Conservation (phyloP, 2,888 invertebrate genomes). For the Epinotia brunnichana region DNA sequence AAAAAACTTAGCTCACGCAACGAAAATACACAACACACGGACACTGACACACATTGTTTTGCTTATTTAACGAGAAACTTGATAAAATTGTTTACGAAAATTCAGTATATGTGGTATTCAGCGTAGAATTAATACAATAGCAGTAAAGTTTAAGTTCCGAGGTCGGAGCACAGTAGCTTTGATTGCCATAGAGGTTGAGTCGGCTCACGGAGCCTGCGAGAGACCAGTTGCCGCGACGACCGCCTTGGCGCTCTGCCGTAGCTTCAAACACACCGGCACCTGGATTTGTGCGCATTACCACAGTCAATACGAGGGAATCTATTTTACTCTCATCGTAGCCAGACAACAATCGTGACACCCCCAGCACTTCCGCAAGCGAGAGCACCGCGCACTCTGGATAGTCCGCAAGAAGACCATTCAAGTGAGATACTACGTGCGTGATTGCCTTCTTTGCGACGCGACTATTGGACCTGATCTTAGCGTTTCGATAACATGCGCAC, state of each 20-base stretch:
- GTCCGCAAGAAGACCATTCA: neutral
- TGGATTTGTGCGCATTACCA: slow-evolving; percentile 88
- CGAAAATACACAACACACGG: neutral
- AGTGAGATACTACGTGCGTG: neutral
- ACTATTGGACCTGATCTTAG: slow-evolving; percentile 79
- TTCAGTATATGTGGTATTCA: neutral
- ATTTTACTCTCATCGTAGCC: neutral
- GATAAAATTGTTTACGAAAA: neutral
- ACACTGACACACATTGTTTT: neutral
- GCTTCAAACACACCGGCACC: slow-evolving; percentile 89
- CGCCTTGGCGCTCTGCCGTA: slow-evolving; percentile 77
- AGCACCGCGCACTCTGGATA: slow-evolving; percentile 3
- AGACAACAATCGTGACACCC: neutral
- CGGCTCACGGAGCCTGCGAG: slow-evolving; percentile 5
- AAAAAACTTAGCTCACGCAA: neutral
- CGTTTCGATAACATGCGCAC: slow-evolving; percentile 90
- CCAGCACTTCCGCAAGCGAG: neutral
- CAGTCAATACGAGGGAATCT: slow-evolving; percentile 56
- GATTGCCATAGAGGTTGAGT: neutral
- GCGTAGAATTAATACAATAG: slow-evolving; percentile 4
- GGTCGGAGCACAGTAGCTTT: neutral
- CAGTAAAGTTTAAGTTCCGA: slow-evolving; percentile 2
- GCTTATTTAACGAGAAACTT: too few relatives aligned
- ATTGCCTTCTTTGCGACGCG: neutral
- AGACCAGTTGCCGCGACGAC: neutral